These are phyloP conservation scores for Neodiprion lecontei DNA, from an alignment of 1,140 invertebrate genomes.

Conservation along the genomic window DNA sequence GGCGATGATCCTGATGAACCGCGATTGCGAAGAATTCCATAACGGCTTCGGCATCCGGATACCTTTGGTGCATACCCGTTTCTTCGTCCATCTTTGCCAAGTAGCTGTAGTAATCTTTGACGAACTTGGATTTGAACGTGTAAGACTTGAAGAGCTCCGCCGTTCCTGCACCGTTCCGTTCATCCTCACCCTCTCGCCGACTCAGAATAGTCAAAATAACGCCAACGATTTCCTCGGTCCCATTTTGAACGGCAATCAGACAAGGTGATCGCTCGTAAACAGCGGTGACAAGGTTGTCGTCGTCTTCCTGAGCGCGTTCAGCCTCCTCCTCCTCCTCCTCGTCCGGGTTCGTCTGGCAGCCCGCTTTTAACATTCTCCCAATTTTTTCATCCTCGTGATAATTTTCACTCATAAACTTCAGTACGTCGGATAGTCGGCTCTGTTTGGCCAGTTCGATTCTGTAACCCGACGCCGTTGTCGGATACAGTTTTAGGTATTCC, in stretches of 20 bases:
- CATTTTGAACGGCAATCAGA: constrained; percentile 21
- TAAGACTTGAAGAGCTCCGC: constrained; percentile 15
- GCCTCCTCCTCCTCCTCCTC: constrained; percentile 2
- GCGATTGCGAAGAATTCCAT: constrained; percentile 39
- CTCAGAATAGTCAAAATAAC: constrained; percentile 24
- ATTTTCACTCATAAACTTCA: background rate
- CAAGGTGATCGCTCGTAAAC: constrained; percentile 25
- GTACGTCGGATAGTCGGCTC: background rate
- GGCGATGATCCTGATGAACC: constrained; percentile 30
- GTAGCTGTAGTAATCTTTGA: constrained; percentile 26
- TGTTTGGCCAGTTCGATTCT: background rate
- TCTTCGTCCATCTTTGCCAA: constrained; percentile 30
- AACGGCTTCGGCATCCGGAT: constrained; percentile 18
- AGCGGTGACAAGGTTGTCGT: constrained; percentile 17
- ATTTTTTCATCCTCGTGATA: background rate
- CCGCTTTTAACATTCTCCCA: background rate
- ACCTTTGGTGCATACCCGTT: constrained; percentile 17
- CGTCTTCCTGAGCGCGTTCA: constrained; percentile 20
- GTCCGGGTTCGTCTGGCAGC: background rate
- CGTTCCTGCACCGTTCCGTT: background rate
- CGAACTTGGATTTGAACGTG: background rate
- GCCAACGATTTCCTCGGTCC: constrained; percentile 23
- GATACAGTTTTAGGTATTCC: background rate
- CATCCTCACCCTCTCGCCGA: constrained; percentile 26
- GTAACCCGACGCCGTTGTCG: background rate